phyloP scores from a whole-genome alignment of 2,113 vertebrate genomes.

The Alaudala cheleensis region DNA sequence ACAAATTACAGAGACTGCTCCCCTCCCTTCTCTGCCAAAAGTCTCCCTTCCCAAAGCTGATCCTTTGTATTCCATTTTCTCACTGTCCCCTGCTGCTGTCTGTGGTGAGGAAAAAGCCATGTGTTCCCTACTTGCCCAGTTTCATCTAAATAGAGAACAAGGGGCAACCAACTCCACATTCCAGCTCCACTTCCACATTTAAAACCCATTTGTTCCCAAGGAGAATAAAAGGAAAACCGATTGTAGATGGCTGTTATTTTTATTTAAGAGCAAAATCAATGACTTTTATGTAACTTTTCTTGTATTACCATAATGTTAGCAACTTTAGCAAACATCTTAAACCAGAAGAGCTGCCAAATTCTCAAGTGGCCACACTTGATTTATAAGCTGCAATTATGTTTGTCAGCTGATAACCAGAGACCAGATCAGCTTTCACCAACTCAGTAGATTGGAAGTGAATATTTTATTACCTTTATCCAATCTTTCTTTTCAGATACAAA shows the following conservation, averaged over 20 bases:
- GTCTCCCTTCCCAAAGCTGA: not conserved
- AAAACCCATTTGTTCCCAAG: not conserved
- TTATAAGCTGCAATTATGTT: slow-evolving; percentile 39
- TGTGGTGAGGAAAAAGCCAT: rapidly evolving
- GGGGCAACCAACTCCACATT: not conserved
- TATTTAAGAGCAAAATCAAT: not conserved
- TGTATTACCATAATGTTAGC: not conserved
- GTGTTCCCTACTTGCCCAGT: not conserved
- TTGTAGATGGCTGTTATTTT: not conserved
- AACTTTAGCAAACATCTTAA: not conserved
- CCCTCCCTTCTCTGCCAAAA: not conserved
- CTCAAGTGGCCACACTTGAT: not conserved
- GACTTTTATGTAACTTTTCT: not conserved
- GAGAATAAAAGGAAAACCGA: not conserved
- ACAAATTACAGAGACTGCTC: not conserved
- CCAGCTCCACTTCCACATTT: not conserved
- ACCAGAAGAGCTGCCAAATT: slow-evolving; percentile 2
- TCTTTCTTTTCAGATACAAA: not conserved
- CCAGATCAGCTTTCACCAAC: slow-evolving; percentile 5
- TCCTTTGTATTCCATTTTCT: not conserved
- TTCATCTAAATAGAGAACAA: not conserved
- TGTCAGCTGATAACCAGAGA: slow-evolving; percentile 46
- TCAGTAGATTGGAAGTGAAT: slow-evolving; percentile 12
- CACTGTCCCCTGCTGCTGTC: not conserved
- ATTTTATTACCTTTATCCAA: not conserved